Evolutionary conservation across 2,888 invertebrate genomes (phyloP), one percentile per base, ranked within the genome.

Genomic region (Campaea margaritaria): DNA sequence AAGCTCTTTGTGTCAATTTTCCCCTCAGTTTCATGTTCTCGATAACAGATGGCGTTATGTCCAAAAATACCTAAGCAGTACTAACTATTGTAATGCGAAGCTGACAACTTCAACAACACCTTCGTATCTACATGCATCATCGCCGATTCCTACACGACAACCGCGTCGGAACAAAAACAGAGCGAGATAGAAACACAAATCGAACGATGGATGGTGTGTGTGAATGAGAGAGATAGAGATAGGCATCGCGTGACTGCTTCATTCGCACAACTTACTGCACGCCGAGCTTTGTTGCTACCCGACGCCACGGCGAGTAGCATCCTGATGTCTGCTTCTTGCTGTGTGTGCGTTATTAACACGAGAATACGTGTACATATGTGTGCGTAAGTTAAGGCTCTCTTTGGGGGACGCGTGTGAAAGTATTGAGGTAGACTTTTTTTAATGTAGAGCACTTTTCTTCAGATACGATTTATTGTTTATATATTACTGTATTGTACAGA

Each of bases 211-310:
- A 76, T 75, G 78, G 81, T 79, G 76, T 83, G 85, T 83, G 81
- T 83, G 79, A 81, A 83, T 81, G 78, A 81, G 80, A 83, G 77
- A 85, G 82, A 81, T 75, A 80, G 79, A 84, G 78, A 85, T 79
- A 84, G 83, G 79, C 81, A 81, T 80, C 81, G 81, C 76, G 79
- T 56, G 34, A 55, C 60, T 46, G 60, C 60, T 60, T 55, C 60
- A 61, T 85, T 83, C 85, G 81, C 79, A 80, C 76, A 65, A 97
- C 97, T 97, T 97, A 97, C 97, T 97, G 97, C 93, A 97, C 97
- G 95, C 97, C 97, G 88, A 97, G 96, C 93, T 97, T 97, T 93
- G 96, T 97, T 91, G 97, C 97, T 91, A 97, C 97, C 93, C 97
- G 96, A 86, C 97, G 96, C 97, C 97, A 97, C 93, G 97, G 97